phyloP scores from a whole-genome alignment of 2,797 vertebrate genomes.

The Passerculus sandwichensis region DNA sequence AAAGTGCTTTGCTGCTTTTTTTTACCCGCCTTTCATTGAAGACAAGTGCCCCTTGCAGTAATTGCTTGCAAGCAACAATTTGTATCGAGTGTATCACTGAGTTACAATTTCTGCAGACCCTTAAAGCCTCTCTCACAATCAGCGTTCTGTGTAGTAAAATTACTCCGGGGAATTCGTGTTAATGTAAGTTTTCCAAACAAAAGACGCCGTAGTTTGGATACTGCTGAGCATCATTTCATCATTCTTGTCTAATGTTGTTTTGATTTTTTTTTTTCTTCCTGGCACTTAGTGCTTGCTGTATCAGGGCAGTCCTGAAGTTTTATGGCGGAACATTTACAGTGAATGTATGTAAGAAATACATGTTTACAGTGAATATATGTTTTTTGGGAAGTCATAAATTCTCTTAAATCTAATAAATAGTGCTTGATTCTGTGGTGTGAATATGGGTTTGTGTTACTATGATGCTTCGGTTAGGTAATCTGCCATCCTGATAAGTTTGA shows the following conservation, averaged over 20 bases:
- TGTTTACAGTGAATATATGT: background rate
- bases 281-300: fast-evolving
- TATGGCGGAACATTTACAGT: background rate
- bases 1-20: background rate
- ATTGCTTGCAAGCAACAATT: background rate
- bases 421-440: background rate
- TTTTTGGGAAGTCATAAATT: background rate
- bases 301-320: background rate
- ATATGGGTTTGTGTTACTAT: background rate
- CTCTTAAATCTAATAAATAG: background rate
- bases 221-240: background rate
- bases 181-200: background rate
- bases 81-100: background rate
- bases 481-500: background rate
- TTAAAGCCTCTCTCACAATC: background rate
- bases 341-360: background rate
- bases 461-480: background rate
- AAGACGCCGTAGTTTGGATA: background rate
- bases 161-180: background rate
- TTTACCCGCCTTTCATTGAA: background rate
- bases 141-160: background rate
- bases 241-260: background rate
- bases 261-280: no score
- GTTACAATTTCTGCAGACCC: background rate
- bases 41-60: background rate